These are phyloP conservation scores for Automeris io DNA, from an alignment of 2,888 invertebrate genomes.

Conservation along the genomic window DNA sequence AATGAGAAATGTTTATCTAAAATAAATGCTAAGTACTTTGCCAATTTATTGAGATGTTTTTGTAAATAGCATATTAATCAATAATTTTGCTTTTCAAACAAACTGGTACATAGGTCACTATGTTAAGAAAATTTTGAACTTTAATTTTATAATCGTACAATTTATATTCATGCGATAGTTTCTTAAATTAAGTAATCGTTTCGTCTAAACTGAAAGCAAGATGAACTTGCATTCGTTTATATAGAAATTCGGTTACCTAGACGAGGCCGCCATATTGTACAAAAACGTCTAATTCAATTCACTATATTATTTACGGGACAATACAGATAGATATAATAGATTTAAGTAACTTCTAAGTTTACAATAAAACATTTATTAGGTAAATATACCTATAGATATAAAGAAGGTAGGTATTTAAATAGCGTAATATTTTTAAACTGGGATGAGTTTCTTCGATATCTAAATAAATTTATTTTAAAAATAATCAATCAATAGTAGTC, in stretches of 20 bases:
- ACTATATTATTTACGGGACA: conserved; percentile 62
- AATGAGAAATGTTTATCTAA: conserved; percentile 12
- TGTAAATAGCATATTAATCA: conserved; percentile 13
- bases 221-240: conserved; percentile 41
- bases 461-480: conserved; percentile 30
- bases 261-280: conserved; percentile 73
- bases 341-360: conserved; percentile 67
- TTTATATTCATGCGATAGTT: conserved; percentile 24
- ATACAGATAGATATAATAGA: conserved; percentile 67
- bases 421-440: conserved; percentile 58
- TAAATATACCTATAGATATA: conserved; percentile 64
- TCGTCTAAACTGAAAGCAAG: conserved; percentile 38
- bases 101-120: no score
- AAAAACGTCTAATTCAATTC: conserved; percentile 63
- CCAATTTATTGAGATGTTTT: conserved; percentile 19
- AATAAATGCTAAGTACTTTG: conserved; percentile 36
- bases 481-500: conserved; percentile 28
- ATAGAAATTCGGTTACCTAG: conserved; percentile 75
- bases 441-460: conserved; percentile 44
- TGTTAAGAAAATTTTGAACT: conserved; percentile 17
- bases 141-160: conserved; percentile 18
- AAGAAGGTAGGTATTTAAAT: conserved; percentile 62
- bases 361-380: conserved; percentile 73
- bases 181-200: conserved; percentile 28
- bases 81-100: conserved; percentile 37